Base-by-base conservation (phyloP, 92 coral and sea anemone species). In the Montipora capitata region DNA sequence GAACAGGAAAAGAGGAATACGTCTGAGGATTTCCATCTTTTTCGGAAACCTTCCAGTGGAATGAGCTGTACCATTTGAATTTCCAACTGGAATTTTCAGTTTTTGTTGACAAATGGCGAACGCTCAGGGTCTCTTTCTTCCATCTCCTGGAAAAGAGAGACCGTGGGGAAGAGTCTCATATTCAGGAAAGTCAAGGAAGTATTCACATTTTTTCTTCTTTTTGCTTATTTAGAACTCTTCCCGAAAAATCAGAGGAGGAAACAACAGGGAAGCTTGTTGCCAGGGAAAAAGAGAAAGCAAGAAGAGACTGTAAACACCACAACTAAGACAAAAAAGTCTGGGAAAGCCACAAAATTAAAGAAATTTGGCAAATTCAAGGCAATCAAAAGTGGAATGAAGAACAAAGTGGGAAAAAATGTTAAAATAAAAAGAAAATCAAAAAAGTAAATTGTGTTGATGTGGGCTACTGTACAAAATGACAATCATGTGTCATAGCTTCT, bases 281-380 rank as follows among this genome's bases (percentile, higher is more conserved):
- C 67, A 3, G 85, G 85, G 10, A 81, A 81, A 49, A 81, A 81
- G 68, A 81, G 77, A 14, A 81, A 43, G 13, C 85, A 68, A 13
- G 5, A 48, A 40, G 83, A 62, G 18, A 43, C 72, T 40, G 76
- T 12, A 40, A 17, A 52, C 4, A n/a, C 6, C 12, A 51, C 40
- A 68, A 40, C 68, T 8, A 40, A 17, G 10, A 69, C 56, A 49
- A 81, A 68, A 40, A 65, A 64, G 39, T 15, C 76, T 81, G 65
- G 54, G 52, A 81, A 68, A 68, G 14, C 11, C 57, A 72, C 43
- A 62, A 83, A 72, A 83, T 20, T 57, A 38, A 83, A 73, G 63
- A 61, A 72, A 72, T 70, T 58, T 11, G 69, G 40, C 43, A 82
- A 70, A 39, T 72, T 73, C 4, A 83, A 68, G 8, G 68, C 68